These are phyloP conservation scores for Plectropomus leopardus DNA, from an alignment of 2,113 vertebrate genomes.

Conservation along the genomic window DNA sequence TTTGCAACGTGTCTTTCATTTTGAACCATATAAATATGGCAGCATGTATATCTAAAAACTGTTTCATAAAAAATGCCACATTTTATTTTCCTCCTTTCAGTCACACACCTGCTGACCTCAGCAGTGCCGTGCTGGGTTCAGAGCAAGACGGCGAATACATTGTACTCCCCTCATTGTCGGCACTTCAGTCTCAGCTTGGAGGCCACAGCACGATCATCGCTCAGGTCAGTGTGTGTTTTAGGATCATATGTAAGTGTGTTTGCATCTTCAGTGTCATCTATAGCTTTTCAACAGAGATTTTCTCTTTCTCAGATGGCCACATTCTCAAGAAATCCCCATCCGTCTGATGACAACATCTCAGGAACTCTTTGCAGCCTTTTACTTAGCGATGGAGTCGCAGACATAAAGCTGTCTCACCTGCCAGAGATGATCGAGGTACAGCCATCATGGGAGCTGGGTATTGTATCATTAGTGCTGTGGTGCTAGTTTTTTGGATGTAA, in stretches of 20 bases:
- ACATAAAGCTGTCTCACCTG: slow-evolving; percentile 73
- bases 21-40: not conserved
- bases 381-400: slow-evolving; percentile 6
- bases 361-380: slow-evolving; percentile 78
- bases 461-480: not conserved
- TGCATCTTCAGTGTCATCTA: not conserved
- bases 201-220: not conserved
- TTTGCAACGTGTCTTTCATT: not conserved
- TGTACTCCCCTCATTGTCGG: slow-evolving; percentile 67
- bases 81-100: slow-evolving; percentile 2
- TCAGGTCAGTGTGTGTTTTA: slow-evolving; percentile 76
- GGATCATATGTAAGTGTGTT: not conserved
- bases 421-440: slow-evolving; percentile 82
- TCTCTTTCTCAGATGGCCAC: slow-evolving; percentile 73
- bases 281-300: not conserved
- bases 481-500: not conserved
- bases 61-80: not conserved
- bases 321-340: slow-evolving; percentile 77
- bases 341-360: slow-evolving; percentile 69
- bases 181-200: slow-evolving; percentile 28
- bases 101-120: not conserved
- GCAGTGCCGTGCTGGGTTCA: slow-evolving; percentile 60
- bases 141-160: slow-evolving; percentile 9
- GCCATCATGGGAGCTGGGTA: not conserved
- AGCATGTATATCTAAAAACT: not conserved